Conservation (phyloP, 2,113 vertebrate species). For the Panthera uncia region DNA sequence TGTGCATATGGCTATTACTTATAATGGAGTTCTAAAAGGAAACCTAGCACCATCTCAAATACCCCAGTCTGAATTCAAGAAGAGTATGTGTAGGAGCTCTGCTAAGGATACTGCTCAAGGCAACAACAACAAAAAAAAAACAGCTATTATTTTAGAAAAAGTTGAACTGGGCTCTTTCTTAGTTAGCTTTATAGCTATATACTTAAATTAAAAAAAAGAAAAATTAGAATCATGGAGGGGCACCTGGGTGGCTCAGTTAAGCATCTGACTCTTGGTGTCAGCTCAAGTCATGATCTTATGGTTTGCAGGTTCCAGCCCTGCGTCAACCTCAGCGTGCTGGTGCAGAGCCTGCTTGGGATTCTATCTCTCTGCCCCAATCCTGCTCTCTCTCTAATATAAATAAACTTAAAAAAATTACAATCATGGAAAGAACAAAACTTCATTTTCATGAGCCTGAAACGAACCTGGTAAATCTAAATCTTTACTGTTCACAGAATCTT, state of each 20-base stretch:
- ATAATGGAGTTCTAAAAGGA: conserved; percentile 3
- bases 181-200: background rate
- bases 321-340: no score
- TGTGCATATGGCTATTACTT: background rate
- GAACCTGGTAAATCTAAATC: background rate
- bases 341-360: no score
- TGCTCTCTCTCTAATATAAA: no score
- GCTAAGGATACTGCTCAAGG: background rate
- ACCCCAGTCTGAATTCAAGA: background rate
- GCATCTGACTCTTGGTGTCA: no score
- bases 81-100: background rate
- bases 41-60: background rate
- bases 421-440: conserved; percentile 7
- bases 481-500: background rate
- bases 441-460: background rate
- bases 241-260: no score
- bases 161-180: background rate
- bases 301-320: no score
- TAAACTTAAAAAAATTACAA: background rate
- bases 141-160: background rate
- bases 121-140: conserved; percentile 13
- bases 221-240: background rate
- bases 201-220: background rate
- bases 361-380: no score
- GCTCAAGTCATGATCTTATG: no score